Conservation (phyloP, 2,113 vertebrate genomes). For the Equus przewalskii region DNA sequence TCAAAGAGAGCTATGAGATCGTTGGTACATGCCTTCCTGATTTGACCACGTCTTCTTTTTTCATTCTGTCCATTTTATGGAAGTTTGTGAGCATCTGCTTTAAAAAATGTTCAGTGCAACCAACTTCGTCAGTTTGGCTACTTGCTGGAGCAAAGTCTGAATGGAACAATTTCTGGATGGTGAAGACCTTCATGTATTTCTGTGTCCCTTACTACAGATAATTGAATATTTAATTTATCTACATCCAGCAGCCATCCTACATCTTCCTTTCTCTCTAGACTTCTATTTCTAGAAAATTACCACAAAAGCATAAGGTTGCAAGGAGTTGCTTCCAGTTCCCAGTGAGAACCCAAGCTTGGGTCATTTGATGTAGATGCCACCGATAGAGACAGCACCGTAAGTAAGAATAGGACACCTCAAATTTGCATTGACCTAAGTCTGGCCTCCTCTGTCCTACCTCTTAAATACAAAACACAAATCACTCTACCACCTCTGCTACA, state of each 20-base stretch:
- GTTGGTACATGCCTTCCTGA: not conserved
- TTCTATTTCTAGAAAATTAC: conserved; percentile 26
- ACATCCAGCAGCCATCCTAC: not conserved
- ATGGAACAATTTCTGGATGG: not conserved
- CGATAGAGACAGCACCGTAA: not conserved
- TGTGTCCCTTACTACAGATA: not conserved
- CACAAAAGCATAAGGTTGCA: not conserved
- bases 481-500: conserved; percentile 8
- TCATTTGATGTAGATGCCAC: not conserved
- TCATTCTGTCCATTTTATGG: not conserved
- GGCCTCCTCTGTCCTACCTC: not conserved
- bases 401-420: not conserved
- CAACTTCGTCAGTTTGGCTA: not conserved
- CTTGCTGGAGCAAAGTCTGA: conserved; percentile 1
- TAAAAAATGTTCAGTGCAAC: not conserved
- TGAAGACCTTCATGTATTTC: not conserved
- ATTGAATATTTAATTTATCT: not conserved
- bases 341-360: conserved; percentile 38
- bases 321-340: not conserved
- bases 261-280: conserved; percentile 22
- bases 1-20: not conserved
- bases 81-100: not conserved
- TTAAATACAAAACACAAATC: conserved; percentile 78
- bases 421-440: not conserved
- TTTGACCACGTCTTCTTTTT: not conserved